phyloP scores from a whole-genome alignment of 2,888 invertebrate genomes.

The Leucania comma region DNA sequence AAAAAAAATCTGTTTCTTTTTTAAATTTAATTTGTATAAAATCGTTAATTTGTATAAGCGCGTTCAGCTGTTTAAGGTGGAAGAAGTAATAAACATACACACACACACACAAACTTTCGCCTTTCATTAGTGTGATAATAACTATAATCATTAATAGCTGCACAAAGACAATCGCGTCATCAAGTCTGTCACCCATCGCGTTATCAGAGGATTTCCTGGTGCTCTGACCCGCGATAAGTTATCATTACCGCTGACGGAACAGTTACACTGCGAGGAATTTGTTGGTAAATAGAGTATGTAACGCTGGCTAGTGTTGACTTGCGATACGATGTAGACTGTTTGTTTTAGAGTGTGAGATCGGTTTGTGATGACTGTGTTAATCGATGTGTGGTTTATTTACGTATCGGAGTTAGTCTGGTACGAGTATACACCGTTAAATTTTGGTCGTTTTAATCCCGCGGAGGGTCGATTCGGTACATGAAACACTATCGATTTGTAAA shows the following conservation, averaged over 20 bases:
- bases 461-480: too few relatives aligned
- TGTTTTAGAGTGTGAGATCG: conserved; percentile 30
- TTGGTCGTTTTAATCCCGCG: too few relatives aligned
- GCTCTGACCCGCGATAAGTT: conserved; percentile 43
- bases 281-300: conserved; percentile 45
- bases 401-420: too few relatives aligned
- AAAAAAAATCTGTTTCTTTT: too few relatives aligned
- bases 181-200: conserved; percentile 36
- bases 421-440: too few relatives aligned
- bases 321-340: conserved; percentile 29
- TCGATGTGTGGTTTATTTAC: background rate
- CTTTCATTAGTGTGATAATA: background rate
- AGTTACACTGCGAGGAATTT: conserved; percentile 26
- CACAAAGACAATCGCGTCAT: conserved; percentile 22
- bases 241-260: conserved; percentile 26
- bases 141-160: background rate
- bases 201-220: conserved; percentile 63
- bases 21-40: too few relatives aligned
- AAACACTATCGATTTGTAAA: too few relatives aligned
- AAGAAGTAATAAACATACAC: too few relatives aligned
- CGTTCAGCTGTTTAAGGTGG: too few relatives aligned
- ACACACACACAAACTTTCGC: too few relatives aligned
- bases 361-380: conserved; percentile 7
- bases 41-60: too few relatives aligned
- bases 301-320: conserved; percentile 36